Evolutionary conservation across 1,140 invertebrate species (phyloP), one percentile per base, ranked within the genome.

Genomic region (Drosophila rhopaloa): DNA sequence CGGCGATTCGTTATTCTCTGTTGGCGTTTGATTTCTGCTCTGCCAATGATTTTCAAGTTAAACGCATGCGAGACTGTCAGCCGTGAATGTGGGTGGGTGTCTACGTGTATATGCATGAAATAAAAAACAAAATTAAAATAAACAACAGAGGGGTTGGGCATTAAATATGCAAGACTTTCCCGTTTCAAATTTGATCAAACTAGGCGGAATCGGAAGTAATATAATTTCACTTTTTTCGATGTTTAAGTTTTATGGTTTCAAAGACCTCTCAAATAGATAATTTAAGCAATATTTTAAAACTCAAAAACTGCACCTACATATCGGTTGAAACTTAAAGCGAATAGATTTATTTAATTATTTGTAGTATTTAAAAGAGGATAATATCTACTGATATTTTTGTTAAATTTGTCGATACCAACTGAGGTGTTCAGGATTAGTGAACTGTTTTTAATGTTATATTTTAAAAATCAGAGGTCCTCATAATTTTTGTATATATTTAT

Each of bases 141-240:
- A 66, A 68, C 65, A 68, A 66, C 61, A 66, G 44, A 66, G 60
- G 38, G 47, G 65, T 50, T 32, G 46, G 29, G 6, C n/a, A 11
- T 29, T 65, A 29, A 32, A 48, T 50, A n/a, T 68, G 47, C 37
- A 44, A 32, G 40, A 43, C 27, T 67, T 65, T 43, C 38, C 37
- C 59, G 19, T 50, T 51, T 27, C 27, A 53, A 68, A 66, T 38
- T 65, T 24, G 24, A n/a, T 35, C 16, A 65, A 53, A 66, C 13
- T 67, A 50, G 60, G 32, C 65, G 38, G 65, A 68, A 68, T 68
- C 65, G 65, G 65, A 68, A 68, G 61, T 66, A 65, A 62, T 66
- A 66, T 44, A 66, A 66, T 16, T 44, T 65, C 14, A 8, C 32
- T 27, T 19, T 47, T 14, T 37, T 47, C 0, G 16, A 16, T 16